phyloP scores from a whole-genome alignment of 2,113 vertebrate species.

The Anoura caudifer region DNA sequence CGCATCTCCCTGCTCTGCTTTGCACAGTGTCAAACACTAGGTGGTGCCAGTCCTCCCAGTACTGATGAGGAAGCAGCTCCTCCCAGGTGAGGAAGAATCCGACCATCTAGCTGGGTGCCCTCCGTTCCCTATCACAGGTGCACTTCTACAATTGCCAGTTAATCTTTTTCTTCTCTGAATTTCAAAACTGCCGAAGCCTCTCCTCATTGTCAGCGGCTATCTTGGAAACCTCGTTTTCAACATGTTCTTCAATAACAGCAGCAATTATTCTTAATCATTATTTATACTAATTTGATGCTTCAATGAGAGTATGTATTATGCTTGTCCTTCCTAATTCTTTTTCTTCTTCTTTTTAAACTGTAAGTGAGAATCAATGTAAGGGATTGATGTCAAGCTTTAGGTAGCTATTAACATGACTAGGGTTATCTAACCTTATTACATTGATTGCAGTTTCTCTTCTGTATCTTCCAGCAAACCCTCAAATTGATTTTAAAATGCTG shows the following conservation, averaged over 20 bases:
- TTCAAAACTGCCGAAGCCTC: background rate
- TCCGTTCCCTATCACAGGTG: background rate
- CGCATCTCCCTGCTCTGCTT: background rate
- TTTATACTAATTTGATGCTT: conserved; percentile 70
- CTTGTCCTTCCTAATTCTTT: conserved; percentile 44
- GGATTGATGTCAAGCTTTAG: conserved; percentile 68
- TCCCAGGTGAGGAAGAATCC: background rate
- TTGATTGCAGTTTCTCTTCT: conserved; percentile 58
- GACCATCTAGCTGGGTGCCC: background rate
- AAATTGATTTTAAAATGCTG: conserved; percentile 71
- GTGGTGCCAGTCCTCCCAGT: background rate
- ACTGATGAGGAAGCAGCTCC: background rate
- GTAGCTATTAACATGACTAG: conserved; percentile 64
- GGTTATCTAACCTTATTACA: conserved; percentile 70
- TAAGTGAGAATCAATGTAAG: conserved; percentile 69
- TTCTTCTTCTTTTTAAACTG: background rate
- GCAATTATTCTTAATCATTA: conserved; percentile 63
- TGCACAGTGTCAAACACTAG: background rate
- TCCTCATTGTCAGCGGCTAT: conserved; percentile 28
- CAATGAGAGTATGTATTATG: conserved; percentile 45
- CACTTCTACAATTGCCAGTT: background rate
- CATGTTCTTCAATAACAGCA: conserved; percentile 21
- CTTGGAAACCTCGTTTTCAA: conserved; percentile 53
- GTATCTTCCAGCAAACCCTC: conserved; percentile 45
- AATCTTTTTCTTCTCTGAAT: conserved; percentile 16